Base-by-base conservation (phyloP, 2,888 invertebrate genomes). In the Sceliomorpha sp. region DNA sequence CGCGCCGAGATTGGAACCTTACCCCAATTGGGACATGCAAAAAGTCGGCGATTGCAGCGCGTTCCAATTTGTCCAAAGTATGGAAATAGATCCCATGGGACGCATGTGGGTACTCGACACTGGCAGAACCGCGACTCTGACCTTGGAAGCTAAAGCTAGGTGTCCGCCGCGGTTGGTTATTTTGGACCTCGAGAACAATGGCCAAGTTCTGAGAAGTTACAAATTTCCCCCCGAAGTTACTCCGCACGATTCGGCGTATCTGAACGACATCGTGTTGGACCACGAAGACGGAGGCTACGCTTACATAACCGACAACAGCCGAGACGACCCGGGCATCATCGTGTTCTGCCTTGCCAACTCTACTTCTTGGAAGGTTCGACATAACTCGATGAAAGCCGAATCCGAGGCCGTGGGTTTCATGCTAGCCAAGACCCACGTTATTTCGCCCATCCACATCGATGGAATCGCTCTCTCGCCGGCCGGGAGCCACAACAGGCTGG, bases 191-290 rank as follows among this genome's bases (percentile, higher is more conserved):
- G 92, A 92, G 72, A 89, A 89, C 13, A 90, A 91, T 60, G 91
- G 90, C 13, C 90, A 90, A 6, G 88, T 85, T 0, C 51, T 88
- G 0, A 64, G 75, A 40, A 90, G 90, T n/a, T 92, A 92, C 76
- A 89, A 89, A 7, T 92, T 95, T 77, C 92, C 94, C 0, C 79
- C 89, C 4, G 89, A 91, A 14, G 91, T 93, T 5, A 91, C 92
- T 0, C 89, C 90, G 13, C 88, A 88, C 0, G 90, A 90, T 31
- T 90, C 90, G 0, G 92, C 92, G 29, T 92, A 92, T 75, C 86
- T 95, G 39, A 94, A 94, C 80, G 94, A 94, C 81, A 89, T 95
- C 39, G 94, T 94, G 0, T 89, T 95, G 14, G 94, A 94, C 79
- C 91, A 92, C 80, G 92, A 92, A 55, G 92, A 92, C 77, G 90